Conservation (phyloP, 2,797 vertebrate genomes). For the Antrozous pallidus region DNA sequence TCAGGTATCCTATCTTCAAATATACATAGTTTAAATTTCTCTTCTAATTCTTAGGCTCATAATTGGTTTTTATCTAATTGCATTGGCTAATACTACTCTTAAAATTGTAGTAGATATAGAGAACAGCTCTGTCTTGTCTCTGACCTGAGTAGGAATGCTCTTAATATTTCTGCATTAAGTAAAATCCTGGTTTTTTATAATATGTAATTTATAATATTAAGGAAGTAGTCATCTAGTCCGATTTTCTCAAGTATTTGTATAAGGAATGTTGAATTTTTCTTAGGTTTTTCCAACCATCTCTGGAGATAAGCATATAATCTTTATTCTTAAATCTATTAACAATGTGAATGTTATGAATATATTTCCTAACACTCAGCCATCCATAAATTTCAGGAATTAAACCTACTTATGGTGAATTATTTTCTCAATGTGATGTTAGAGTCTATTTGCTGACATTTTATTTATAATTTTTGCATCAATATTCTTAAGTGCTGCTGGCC, state of each 20-base stretch:
- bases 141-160: neutral
- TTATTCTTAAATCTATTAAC: neutral
- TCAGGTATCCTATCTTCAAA: neutral
- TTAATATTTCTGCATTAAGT: neutral
- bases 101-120: neutral
- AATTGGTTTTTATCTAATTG: neutral
- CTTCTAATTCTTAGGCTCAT: neutral
- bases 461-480: conserved; percentile 17
- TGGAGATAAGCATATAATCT: neutral
- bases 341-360: neutral
- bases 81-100: neutral
- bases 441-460: neutral
- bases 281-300: neutral
- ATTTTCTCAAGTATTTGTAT: neutral
- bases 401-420: neutral
- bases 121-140: neutral
- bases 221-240: neutral
- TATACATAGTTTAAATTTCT: neutral
- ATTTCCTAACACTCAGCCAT: neutral
- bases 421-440: neutral
- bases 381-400: neutral
- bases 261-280: conserved; percentile 16
- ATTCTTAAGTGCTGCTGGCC: neutral
- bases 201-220: neutral
- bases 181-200: neutral